These are phyloP conservation scores for Dufourea novaeangliae DNA, from an alignment of 1,140 invertebrate genomes.

Conservation along the genomic window DNA sequence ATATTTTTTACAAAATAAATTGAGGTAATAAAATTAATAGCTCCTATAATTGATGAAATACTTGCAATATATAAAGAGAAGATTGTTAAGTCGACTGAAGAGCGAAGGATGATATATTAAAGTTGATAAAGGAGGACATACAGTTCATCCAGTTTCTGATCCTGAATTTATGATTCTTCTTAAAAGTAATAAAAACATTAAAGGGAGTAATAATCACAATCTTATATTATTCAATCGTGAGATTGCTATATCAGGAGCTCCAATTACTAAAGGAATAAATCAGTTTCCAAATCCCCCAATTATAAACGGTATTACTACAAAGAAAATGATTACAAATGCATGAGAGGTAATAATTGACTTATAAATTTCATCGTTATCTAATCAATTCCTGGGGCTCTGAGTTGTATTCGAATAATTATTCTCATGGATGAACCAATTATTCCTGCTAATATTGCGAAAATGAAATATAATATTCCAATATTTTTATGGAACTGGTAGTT, in stretches of 20 bases:
- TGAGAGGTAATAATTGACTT: slow-evolving; percentile 88
- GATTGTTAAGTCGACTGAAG: slow-evolving; percentile 83
- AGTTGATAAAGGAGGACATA: too few species aligned
- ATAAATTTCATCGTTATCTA: slow-evolving; percentile 87
- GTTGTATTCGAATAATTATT: slow-evolving; percentile 86
- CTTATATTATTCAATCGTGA: slow-evolving; percentile 91
- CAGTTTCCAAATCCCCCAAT: slow-evolving; percentile 91
- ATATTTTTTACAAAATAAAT: slow-evolving; percentile 78
- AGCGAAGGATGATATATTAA: slow-evolving; percentile 1
- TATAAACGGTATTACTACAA: slow-evolving; percentile 90
- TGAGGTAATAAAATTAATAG: too few species aligned
- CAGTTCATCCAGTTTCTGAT: slow-evolving; percentile 10
- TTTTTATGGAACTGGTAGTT: too few species aligned
- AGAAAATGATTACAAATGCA: slow-evolving; percentile 91
- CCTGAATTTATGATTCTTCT: slow-evolving; percentile 77
- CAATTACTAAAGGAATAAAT: slow-evolving; percentile 88
- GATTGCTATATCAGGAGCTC: slow-evolving; percentile 88
- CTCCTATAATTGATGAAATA: slow-evolving; percentile 86
- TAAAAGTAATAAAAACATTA: slow-evolving; percentile 83
- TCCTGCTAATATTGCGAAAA: slow-evolving; percentile 85
- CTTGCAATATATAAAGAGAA: slow-evolving; percentile 85
- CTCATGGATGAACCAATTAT: too few species aligned
- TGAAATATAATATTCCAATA: slow-evolving; percentile 89
- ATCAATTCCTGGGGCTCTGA: slow-evolving; percentile 84
- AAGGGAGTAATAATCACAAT: slow-evolving; percentile 86